Evolutionary conservation across 2,888 invertebrate species (phyloP), one percentile per base, ranked within the genome.

Genomic region (Muscina levida): DNA sequence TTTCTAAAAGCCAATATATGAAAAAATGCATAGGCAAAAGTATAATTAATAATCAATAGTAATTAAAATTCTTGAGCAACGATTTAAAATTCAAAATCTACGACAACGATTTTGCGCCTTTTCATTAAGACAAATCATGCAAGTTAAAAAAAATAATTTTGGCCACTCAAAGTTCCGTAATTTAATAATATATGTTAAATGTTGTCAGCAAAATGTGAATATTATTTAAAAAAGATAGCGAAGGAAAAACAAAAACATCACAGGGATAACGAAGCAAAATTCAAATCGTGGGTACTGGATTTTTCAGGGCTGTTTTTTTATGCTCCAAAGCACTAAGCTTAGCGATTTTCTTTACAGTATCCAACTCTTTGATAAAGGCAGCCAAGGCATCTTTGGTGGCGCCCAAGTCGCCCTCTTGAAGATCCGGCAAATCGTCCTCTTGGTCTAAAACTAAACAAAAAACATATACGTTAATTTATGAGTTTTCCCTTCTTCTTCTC

Each of bases 321-420:
- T 88, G 87, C 22, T 85, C 87, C 72, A 89, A 85, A 3, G 86
- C 84, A 83, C 91, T 93, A 31, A 94, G 91, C 62, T 93, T 91
- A 0, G 94, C 94, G 13, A 95, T 91, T 84, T 94, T 93, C 82
- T 93, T 93, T 89, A 96, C 92, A 0, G 93, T 93, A 67, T 93
- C 93, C 37, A 96, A 91, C 88, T 96, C 96, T 72, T 94, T 92
- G 84, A 95, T 91, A 74, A 96, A 90, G 93, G 95, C 93, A 86
- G 94, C 94, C 66, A 96, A 90, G 0, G 95, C 94, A 87, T 95
- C 94, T 84, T 93, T 93, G 19, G 94, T 93, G 85, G 93, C 93
- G 84, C 92, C 92, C 48, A 93, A 92, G 0, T 92, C 92, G 79
- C 92, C 92, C 83, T 93, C 92, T 81, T 93, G 93, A 2, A 88